Conservation (phyloP, 2,113 vertebrate genomes). For the Malurus elegans region DNA sequence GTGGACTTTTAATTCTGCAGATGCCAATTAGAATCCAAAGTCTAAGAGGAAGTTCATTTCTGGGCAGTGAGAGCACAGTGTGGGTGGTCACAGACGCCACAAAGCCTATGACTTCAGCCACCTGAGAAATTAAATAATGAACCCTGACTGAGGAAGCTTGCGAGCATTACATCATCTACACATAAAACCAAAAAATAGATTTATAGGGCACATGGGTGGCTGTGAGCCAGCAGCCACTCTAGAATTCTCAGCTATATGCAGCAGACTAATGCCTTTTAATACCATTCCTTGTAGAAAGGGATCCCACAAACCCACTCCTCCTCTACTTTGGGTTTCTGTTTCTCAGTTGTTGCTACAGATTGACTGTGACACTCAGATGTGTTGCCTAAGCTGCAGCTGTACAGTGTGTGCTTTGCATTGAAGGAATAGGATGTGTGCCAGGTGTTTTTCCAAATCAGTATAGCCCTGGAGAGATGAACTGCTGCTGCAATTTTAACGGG, state of each 20-base stretch:
- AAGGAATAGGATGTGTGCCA: background rate
- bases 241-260: background rate
- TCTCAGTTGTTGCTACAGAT: background rate
- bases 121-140: conserved; percentile 58
- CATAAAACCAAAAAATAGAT: conserved; percentile 51
- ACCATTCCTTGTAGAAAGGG: background rate
- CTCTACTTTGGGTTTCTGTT: background rate
- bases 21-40: conserved; percentile 36
- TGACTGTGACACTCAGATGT: background rate
- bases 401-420: background rate
- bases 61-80: conserved; percentile 6
- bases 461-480: background rate
- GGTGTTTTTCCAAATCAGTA: background rate
- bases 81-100: conserved; percentile 26
- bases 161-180: conserved; percentile 18
- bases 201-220: background rate
- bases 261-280: background rate
- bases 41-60: conserved; percentile 49
- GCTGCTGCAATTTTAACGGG: background rate
- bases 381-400: background rate
- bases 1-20: conserved; percentile 15
- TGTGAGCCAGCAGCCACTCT: background rate
- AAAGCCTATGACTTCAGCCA: conserved; percentile 39
- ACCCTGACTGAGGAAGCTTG: conserved; percentile 22
- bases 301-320: background rate